A percentile compares a stretch with the other conserved stretches of the same genome.
phyloP scores from a whole-genome alignment of 92 coral and sea anemone species.

The Hydrozoanthus gracilis region DNA sequence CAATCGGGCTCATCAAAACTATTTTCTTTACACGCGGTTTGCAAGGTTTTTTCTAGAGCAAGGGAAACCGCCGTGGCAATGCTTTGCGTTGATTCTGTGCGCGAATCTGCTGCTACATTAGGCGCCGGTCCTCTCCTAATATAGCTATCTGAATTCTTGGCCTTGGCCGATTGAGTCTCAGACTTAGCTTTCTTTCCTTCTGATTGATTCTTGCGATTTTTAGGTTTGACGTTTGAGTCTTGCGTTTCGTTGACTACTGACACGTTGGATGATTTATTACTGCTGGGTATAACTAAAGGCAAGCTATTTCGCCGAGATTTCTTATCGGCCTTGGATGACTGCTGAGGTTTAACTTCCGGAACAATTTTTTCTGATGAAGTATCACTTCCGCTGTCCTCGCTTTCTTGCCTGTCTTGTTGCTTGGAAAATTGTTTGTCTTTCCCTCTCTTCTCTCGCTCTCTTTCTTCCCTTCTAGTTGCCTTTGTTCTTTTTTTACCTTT shows the following conservation, averaged over 20 bases:
- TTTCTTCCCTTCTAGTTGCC: constrained; percentile 74
- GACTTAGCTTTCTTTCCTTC: constrained; percentile 50
- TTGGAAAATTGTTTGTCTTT: constrained; percentile 53
- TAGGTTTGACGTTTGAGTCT: constrained; percentile 48
- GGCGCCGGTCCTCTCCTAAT: constrained; percentile 24
- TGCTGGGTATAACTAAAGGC: constrained; percentile 53
- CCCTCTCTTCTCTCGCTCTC: constrained; percentile 57
- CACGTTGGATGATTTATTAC: constrained; percentile 36
- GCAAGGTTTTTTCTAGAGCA: constrained; percentile 89
- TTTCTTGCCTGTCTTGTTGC: constrained; percentile 74
- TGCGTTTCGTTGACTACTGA: constrained; percentile 39
- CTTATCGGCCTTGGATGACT: constrained; percentile 62
- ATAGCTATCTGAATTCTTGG: constrained; percentile 39
- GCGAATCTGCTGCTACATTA: constrained; percentile 27
- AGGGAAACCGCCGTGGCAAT: constrained; percentile 92
- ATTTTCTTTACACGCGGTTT: constrained; percentile 79
- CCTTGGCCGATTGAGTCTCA: constrained; percentile 46
- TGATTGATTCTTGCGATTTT: constrained; percentile 57
- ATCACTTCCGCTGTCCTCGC: constrained; percentile 86
- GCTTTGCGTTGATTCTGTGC: constrained; percentile 59
- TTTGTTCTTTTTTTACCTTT: constrained; percentile 83
- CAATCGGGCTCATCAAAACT: constrained; percentile 72
- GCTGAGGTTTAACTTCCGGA: constrained; percentile 67
- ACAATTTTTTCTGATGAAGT: constrained; percentile 69
- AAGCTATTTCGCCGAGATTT: constrained; percentile 70